Base-by-base conservation (phyloP, 1,140 invertebrate species). In the Teleogryllus occipitalis region DNA sequence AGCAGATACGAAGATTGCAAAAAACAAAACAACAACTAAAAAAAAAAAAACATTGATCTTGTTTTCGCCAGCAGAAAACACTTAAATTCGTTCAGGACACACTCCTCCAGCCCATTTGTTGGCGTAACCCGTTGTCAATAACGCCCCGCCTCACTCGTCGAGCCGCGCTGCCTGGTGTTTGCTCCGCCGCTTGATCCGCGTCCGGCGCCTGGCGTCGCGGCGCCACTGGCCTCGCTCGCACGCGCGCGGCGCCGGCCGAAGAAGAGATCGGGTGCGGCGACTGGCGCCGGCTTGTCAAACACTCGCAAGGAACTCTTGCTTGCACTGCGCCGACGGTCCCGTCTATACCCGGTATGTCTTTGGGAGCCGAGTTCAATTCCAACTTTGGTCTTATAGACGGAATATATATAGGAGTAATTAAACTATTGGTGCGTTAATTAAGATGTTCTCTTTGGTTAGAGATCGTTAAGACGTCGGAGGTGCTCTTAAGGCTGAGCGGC, bases 381-480 rank as follows among this genome's bases (percentile, higher is more conserved):
- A 65, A 65, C 54, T 65, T 65, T 65, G 54, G 54, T 65, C 54
- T 65, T 65, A 65, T 14, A 65, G 54, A 65, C 54, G 54, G 54
- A 65, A 65, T 65, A 65, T 65, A 65, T 65, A 65, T 65, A 65
- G 54, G 54, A 65, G 54, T 65, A 65, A 65, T 65, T 65, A 65
- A 65, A 65, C 54, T 65, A 65, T 65, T 65, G 54, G 54, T 65
- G 54, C 18, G 54, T 65, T 65, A 65, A 65, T 65, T 65, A 65
- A 65, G 54, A 65, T 65, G 54, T 65, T 65, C 54, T 65, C 54
- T 65, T 65, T 65, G 10, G 54, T 65, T 65, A 18, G 54, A 65
- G 54, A 65, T 65, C 54, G 54, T 65, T 65, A 65, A 65, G 54
- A 18, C 54, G 18, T 65, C 18, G 54, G 54, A 10, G 54, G 18